Percentiles rank a stretch among this genome's conserved stretches.
Evolutionary conservation across 2,888 invertebrate species (phyloP).

Genomic region (Ditula angustiorana): DNA sequence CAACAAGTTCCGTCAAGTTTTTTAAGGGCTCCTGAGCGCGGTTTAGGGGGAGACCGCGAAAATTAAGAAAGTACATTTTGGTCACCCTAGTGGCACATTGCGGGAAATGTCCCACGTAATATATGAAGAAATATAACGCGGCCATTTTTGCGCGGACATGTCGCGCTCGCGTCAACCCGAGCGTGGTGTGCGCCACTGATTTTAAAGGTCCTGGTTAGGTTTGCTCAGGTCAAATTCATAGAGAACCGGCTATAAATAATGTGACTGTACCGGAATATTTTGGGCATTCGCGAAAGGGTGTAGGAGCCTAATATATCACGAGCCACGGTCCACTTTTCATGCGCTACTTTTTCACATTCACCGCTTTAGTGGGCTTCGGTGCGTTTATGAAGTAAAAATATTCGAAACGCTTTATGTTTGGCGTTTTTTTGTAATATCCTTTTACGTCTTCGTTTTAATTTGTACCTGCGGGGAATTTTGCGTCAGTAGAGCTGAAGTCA

Average conservation of each 20-base stretch:
- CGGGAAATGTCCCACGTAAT: conserved; percentile 5
- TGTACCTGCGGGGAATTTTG: no score
- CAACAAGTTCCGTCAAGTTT: conserved; percentile 34
- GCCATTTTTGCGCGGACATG: background rate
- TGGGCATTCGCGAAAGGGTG: conserved; percentile 15
- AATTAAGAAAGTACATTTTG: conserved; percentile 15
- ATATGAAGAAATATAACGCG: background rate
- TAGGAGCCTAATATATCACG: conserved; percentile 27
- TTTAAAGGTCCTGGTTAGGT: background rate
- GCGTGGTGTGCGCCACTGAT: background rate
- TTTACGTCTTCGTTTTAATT: background rate
- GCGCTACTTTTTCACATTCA: conserved; percentile 21
- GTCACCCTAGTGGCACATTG: conserved; percentile 5
- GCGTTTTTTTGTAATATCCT: no score
- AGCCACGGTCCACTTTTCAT: conserved; percentile 24
- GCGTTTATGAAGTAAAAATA: conserved; percentile 13
- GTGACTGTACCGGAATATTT: conserved; percentile 27
- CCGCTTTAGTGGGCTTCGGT: background rate
- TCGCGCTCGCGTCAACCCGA: background rate
- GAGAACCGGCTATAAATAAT: conserved; percentile 33
- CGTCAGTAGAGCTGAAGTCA: no score
- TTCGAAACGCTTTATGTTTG: background rate
- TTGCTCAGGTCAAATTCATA: conserved; percentile 26
- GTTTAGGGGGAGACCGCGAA: conserved; percentile 10
- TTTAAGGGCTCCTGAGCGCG: conserved; percentile 21